Base-by-base conservation (phyloP, 1,140 invertebrate species). In the Drosophila carrolli region DNA sequence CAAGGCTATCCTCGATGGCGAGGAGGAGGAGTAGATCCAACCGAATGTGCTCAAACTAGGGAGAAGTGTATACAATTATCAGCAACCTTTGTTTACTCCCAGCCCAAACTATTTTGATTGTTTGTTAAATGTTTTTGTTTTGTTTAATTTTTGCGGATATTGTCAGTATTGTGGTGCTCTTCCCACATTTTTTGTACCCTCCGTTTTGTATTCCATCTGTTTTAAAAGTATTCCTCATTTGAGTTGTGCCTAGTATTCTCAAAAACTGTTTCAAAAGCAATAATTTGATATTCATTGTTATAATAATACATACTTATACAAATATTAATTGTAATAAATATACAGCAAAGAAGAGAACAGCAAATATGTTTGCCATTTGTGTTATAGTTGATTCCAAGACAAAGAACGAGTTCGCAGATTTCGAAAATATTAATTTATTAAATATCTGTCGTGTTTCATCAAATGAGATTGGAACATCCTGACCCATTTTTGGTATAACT, bases 1-100 rank as follows among this genome's bases (percentile, higher is more conserved):
- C 94, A 97, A 97, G 92, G 95, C 94, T 4, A 97, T 98, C 78
- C 93, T 98, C 51, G 96, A 95, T 58, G 93, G 93, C 41, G 95
- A 95, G 75, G 95, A 94, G 1, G 85, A 89, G 65, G 86, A 90
- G 29, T 90, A 85, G 65, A 37, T 27, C 37, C 41, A 27, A 14
- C 19, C 10, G 7, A 29, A 16, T 57, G 47, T 59, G 55, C 46
- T 51, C 66, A 56, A 67, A 59, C 37, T 61, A 60, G 55, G 35
- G 37, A 47, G 48, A 70, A 35, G 61, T 72, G 63, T 54, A 47
- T 41, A 57, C 29, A 62, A 48, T 41, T 73, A 61, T 47, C 46
- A 53, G 46, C 43, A 43, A 80, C 47, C 75, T 71, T 62, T 72
- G 67, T 66, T 70, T 54, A 43, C 58, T 57, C 35, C 4, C 44